A percentile compares a stretch with the other conserved stretches of the same genome.
Conservation (phyloP, 2,888 invertebrate species). For the Gisinianus flammeolus region DNA sequence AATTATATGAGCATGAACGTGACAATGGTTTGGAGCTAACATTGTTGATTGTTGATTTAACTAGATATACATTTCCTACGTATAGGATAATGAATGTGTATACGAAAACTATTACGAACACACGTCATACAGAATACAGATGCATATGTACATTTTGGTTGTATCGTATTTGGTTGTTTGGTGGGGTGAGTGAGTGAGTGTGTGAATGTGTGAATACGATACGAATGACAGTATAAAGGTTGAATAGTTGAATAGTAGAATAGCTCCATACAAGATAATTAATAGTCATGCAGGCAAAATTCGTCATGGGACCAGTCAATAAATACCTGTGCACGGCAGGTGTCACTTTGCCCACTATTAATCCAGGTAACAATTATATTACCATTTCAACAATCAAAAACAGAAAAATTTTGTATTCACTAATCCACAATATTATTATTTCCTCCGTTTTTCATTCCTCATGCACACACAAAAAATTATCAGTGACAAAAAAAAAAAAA, state of each 20-base stretch:
- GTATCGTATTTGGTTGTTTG: too few species aligned
- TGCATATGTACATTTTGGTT: too few species aligned
- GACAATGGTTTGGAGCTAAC: conserved; percentile 28
- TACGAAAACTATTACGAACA: background rate
- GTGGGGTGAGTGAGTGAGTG: too few species aligned
- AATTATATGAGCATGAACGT: conserved; percentile 30
- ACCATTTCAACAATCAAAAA: background rate
- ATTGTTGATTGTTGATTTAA: conserved; percentile 14
- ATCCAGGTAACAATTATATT: conserved; percentile 5
- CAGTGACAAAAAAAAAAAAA: too few species aligned
- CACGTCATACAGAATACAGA: background rate
- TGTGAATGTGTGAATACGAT: background rate
- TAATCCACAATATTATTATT: background rate
- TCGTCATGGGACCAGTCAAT: conserved; percentile 44
- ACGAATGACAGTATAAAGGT: background rate
- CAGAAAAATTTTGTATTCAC: background rate
- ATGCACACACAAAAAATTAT: background rate
- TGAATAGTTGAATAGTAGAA: conserved; percentile 2
- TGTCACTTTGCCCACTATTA: conserved; percentile 21
- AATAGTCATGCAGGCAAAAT: conserved; percentile 41
- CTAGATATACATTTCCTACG: background rate
- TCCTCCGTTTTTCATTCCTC: background rate
- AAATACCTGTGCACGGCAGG: conserved; percentile 26
- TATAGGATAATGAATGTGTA: background rate
- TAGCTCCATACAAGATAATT: conserved; percentile 27